Evolutionary conservation across 2,113 vertebrate genomes (phyloP), one percentile per base, ranked within the genome.

Genomic region (Octodon degus): DNA sequence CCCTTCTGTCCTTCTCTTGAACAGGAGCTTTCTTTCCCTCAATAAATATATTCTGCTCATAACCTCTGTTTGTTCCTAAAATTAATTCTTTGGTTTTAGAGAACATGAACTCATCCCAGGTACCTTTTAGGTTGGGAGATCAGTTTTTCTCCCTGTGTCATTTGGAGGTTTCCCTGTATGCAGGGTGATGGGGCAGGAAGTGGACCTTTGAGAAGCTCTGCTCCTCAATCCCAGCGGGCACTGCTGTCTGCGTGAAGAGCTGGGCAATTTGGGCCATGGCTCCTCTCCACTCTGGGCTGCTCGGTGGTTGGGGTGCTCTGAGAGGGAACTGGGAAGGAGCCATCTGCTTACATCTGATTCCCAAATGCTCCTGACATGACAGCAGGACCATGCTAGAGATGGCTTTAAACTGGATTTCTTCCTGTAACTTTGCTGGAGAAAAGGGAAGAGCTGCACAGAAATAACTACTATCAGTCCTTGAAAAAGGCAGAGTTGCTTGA

Each of bases 221-320:
- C 24, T 27, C 55, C 47, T 37, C 34, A 47, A 34, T 5, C 34
- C 43, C 12, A 12, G 0, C 3, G 13, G 83, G 58, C 30, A 2
- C 74, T 27, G 17, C 60, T 67, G 34, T 65, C 55, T 3, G 0
- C 13, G 85, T 0, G 30, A 43, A 34, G 40, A 27, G 24, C 2
- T n/a, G 72, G 72, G 34, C 11, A 53, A 16, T 27, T 19, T 43
- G 63, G 70, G 37, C 50, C 53, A 2, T 2, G 1, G 34, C 65
- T 77, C 1, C 0, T 47, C 53, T 37, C 67, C 25, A 50, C 37
- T 50, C n/a, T 12, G 50, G n/a, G 24, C 65, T 9, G 17, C 22
- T 6, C 0, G n/a, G 67, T 5, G 3, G 63, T 14, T 1, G 8
- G 55, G 60, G n/a, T 2, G 27, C 50, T 0, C 58, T 5, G 4